Conservation (phyloP, 2,888 invertebrate species). For the Chrysolina oricalcia region DNA sequence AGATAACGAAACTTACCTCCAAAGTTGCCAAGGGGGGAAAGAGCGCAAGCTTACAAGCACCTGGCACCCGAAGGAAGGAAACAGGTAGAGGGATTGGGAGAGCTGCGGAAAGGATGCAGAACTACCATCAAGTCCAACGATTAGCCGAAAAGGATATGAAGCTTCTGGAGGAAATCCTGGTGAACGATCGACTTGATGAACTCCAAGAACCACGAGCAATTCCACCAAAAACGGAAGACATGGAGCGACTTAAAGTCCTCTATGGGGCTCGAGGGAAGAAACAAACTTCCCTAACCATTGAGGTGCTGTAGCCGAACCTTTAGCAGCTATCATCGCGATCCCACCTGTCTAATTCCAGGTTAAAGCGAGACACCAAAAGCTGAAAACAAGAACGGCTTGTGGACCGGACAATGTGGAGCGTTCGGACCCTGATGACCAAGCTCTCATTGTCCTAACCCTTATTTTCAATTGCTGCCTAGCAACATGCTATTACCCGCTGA, state of each 20-base stretch:
- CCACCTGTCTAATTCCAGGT: neutral
- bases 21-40: neutral
- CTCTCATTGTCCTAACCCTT: neutral
- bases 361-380: neutral
- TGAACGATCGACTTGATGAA: neutral
- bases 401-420: neutral
- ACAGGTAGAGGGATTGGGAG: neutral
- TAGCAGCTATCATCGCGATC: neutral
- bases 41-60: neutral
- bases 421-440: neutral
- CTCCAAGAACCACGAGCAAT: neutral
- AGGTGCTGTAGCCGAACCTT: neutral
- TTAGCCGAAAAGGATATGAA: neutral
- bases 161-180: neutral
- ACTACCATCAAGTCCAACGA: neutral
- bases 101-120: neutral
- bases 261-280: neutral
- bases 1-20: neutral
- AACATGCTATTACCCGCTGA: constrained; percentile 7
- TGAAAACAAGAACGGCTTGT: neutral
- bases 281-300: neutral
- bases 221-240: neutral
- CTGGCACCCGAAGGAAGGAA: neutral
- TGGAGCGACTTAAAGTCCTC: neutral
- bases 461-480: neutral